Evolutionary conservation across 1,140 invertebrate genomes (phyloP).

Genomic region (Agrilus planipennis): DNA sequence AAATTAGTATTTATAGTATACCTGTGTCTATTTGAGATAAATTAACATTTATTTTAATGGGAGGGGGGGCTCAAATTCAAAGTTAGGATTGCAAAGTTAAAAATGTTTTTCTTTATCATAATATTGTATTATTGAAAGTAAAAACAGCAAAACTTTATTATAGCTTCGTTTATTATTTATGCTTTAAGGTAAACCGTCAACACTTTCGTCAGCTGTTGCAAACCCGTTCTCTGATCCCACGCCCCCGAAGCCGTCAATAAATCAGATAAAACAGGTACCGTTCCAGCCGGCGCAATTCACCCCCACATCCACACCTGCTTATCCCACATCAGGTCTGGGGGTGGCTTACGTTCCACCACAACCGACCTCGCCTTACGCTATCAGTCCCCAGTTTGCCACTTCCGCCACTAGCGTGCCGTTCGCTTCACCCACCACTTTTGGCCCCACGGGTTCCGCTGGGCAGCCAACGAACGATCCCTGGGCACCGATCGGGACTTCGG

Average conservation of each 20-base stretch:
- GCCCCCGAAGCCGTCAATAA: slow-evolving; percentile 37
- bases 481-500: slow-evolving; percentile 22
- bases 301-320: slow-evolving; percentile 2
- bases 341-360: neutral
- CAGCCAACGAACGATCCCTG: slow-evolving; percentile 24
- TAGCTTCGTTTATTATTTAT: slow-evolving; percentile 2
- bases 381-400: neutral
- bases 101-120: no score
- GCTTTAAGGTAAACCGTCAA: slow-evolving; percentile 23
- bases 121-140: no score
- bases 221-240: slow-evolving; percentile 38
- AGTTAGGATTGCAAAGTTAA: no score
- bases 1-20: no score
- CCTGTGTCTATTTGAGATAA: no score
- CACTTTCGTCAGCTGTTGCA: slow-evolving; percentile 11
- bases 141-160: slow-evolving; percentile 1
- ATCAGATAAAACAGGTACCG: slow-evolving; percentile 41
- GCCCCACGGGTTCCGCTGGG: slow-evolving; percentile 4
- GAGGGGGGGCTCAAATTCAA: no score
- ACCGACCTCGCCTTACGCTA: neutral
- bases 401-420: slow-evolving; percentile 6
- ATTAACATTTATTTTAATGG: no score
- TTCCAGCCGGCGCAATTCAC: slow-evolving; percentile 26
- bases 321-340: neutral
- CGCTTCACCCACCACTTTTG: slow-evolving; percentile 7